Evolutionary conservation across 30 jellyfish, hydroid and myxozoan genomes (phyloP).

Genomic region (Hydra vulgaris): DNA sequence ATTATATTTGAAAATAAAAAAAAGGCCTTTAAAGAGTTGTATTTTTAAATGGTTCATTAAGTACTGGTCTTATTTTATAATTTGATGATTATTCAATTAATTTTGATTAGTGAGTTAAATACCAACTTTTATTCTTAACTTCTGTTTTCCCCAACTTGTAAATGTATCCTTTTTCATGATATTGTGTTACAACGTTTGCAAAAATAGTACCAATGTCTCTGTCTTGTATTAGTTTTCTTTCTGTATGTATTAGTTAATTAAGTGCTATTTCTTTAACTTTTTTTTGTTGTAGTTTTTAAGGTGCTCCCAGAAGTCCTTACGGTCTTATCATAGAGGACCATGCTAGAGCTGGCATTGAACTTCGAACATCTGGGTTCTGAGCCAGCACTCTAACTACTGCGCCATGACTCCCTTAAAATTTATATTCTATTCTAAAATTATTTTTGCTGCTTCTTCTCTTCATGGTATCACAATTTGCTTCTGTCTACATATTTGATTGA

Average conservation of each 20-base stretch:
- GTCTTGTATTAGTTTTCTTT: neutral
- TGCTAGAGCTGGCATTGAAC: no score
- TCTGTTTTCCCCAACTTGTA: neutral
- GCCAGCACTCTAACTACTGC: no score
- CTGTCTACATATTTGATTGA: conserved; percentile 1
- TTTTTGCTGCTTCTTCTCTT: conserved; percentile 7
- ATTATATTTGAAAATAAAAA: no score
- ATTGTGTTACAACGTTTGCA: conserved; percentile 1
- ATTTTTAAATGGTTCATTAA: neutral
- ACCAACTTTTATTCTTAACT: neutral
- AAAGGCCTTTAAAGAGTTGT: no score
- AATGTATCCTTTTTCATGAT: conserved; percentile 1
- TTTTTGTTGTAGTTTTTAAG: no score
- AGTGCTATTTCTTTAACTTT: neutral
- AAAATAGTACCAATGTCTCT: neutral
- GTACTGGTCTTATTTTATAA: neutral
- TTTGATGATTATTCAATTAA: neutral
- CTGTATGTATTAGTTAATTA: neutral
- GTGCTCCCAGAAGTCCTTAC: no score
- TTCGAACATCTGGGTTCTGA: no score
- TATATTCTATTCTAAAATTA: no score
- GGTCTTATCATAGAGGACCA: no score
- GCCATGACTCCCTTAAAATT: no score
- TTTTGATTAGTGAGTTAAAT: neutral
- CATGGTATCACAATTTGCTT: neutral